phyloP scores from a whole-genome alignment of 2,113 vertebrate species.

The Hyaena hyaena region DNA sequence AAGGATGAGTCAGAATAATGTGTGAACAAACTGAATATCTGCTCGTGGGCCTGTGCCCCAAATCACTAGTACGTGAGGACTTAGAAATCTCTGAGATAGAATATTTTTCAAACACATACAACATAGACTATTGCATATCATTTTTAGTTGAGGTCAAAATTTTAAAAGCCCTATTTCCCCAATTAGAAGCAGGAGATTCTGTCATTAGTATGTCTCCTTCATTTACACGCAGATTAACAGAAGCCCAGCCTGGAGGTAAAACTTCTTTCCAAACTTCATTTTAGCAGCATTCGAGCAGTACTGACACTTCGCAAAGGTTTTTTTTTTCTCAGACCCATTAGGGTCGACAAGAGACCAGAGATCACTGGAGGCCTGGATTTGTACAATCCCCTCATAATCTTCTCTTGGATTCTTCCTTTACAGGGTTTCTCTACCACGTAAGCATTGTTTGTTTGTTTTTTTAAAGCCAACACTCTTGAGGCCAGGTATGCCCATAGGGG shows the following conservation, averaged over 20 bases:
- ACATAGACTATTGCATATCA: constrained; percentile 64
- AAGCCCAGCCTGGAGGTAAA: neutral
- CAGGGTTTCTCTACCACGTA: neutral
- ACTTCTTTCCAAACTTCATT: constrained; percentile 44
- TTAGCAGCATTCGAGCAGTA: constrained; percentile 23
- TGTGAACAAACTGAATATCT: neutral
- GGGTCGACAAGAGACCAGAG: constrained; percentile 15
- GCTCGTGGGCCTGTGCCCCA: neutral
- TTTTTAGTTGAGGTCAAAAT: constrained; percentile 70
- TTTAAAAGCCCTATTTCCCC: constrained; percentile 69
- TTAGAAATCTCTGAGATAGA: constrained; percentile 45
- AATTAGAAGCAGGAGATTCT: constrained; percentile 39
- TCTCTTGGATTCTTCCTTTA: neutral
- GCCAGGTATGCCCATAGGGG: neutral
- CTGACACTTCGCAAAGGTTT: neutral
- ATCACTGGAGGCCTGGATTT: neutral
- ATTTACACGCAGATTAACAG: neutral
- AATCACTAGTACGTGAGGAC: neutral
- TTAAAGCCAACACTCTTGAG: neutral
- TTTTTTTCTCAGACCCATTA: neutral
- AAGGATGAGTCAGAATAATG: neutral
- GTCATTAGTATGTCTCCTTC: neutral
- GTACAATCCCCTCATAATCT: neutral
- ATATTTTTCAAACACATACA: constrained; percentile 43
- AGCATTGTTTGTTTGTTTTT: neutral